A percentile compares a stretch with the other conserved stretches of the same genome.
These are phyloP conservation scores for Osmoderma eremita DNA, from an alignment of 2,888 invertebrate species.

Conservation along the genomic window DNA sequence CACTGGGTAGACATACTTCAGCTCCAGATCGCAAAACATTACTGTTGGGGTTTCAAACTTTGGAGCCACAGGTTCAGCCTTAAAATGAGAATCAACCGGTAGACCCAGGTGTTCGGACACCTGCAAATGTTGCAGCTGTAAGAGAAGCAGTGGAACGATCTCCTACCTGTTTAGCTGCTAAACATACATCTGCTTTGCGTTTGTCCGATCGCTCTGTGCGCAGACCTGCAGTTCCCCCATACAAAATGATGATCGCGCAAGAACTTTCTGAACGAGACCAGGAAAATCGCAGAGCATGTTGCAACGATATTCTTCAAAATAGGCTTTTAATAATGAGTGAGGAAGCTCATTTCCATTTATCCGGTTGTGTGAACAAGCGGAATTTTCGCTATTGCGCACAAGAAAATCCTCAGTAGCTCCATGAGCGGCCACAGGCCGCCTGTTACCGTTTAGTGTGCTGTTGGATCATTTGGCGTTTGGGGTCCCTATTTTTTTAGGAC, in stretches of 20 bases:
- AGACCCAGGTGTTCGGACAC: constrained; percentile 35
- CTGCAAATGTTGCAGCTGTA: too few relatives aligned
- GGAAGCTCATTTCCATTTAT: constrained; percentile 44
- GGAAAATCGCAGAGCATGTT: background rate
- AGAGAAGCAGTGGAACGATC: constrained; percentile 1
- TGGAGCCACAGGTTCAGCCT: background rate
- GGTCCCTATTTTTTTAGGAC: constrained; percentile 30
- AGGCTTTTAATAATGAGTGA: constrained; percentile 42
- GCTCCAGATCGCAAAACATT: constrained; percentile 14
- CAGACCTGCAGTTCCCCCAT: constrained; percentile 5
- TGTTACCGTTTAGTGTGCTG: constrained; percentile 39
- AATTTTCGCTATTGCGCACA: background rate
- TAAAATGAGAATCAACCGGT: constrained; percentile 34
- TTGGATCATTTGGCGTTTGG: constrained; percentile 33
- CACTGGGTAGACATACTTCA: constrained; percentile 39
- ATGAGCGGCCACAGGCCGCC: constrained; percentile 44
- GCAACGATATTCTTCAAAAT: constrained; percentile 35
- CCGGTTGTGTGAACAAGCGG: constrained; percentile 5
- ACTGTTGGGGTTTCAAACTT: too few relatives aligned
- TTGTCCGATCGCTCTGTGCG: constrained; percentile 21
- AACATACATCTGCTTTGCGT: constrained; percentile 12
- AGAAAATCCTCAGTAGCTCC: constrained; percentile 42
- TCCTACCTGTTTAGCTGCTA: constrained; percentile 15
- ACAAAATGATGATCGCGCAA: constrained; percentile 8
- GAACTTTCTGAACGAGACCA: constrained; percentile 11